phyloP scores from a whole-genome alignment of 2,113 vertebrate genomes.

The Paraplagusia blochii region DNA sequence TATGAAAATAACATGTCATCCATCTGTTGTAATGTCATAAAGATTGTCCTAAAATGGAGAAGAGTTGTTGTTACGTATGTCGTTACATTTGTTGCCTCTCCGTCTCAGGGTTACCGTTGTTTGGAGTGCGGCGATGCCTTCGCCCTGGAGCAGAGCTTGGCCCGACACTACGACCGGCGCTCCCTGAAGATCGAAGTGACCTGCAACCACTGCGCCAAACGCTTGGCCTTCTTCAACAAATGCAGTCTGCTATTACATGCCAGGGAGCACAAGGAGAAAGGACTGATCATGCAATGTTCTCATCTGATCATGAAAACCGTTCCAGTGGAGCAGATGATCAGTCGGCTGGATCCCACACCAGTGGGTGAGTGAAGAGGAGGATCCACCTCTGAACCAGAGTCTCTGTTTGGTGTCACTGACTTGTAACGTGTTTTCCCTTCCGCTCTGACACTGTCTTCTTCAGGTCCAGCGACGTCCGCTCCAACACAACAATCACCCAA shows the following conservation, averaged over 20 bases:
- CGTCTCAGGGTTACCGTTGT: constrained; percentile 84
- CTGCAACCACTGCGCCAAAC: constrained; percentile 93
- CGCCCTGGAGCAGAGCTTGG: constrained; percentile 90
- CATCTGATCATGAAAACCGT: constrained; percentile 94
- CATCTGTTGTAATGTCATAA: no score
- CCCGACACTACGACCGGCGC: constrained; percentile 89
- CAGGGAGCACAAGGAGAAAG: constrained; percentile 94
- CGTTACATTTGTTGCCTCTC: not conserved
- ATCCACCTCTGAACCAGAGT: not conserved
- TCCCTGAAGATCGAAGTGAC: constrained; percentile 96
- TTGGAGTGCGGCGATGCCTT: constrained; percentile 93
- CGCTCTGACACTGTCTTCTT: constrained; percentile 4
- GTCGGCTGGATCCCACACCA: constrained; percentile 82
- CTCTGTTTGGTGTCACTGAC: not conserved
- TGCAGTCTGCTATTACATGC: constrained; percentile 94
- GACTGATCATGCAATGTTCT: constrained; percentile 97
- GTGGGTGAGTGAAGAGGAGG: constrained; percentile 51
- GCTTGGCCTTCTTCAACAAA: constrained; percentile 98
- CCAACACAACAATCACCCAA: constrained; percentile 46
- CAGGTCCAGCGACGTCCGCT: constrained; percentile 29
- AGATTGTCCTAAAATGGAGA: no score
- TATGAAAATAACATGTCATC: no score
- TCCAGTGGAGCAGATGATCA: constrained; percentile 92
- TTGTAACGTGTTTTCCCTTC: constrained; percentile 50
- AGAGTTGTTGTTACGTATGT: no score